phyloP scores from a whole-genome alignment of 1,140 invertebrate genomes.

The Drosophila leontia region DNA sequence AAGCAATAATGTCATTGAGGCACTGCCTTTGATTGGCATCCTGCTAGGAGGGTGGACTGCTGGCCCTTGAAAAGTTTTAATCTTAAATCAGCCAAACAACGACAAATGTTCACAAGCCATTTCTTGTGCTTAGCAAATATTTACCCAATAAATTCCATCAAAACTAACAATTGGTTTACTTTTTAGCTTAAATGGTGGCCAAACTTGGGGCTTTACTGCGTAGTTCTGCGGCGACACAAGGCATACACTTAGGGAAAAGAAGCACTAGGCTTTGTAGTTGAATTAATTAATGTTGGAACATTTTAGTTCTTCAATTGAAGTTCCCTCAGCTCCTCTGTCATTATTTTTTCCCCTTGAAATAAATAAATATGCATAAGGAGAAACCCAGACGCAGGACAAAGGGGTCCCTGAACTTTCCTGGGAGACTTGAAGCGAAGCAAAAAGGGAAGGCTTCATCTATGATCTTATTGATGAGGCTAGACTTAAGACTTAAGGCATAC shows the following conservation, averaged over 20 bases:
- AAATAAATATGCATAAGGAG: conserved; percentile 36
- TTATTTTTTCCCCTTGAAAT: conserved; percentile 24
- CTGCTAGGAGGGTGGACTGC: not conserved
- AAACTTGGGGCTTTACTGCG: conserved; percentile 33
- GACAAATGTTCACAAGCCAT: conserved; percentile 69
- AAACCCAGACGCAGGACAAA: not conserved
- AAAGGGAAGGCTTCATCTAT: not conserved
- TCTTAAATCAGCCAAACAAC: conserved; percentile 70
- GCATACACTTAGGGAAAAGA: not conserved
- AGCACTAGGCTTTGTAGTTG: not conserved
- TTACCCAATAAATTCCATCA: conserved; percentile 81
- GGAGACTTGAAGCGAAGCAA: not conserved
- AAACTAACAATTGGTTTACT: conserved; percentile 81
- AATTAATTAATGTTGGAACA: not conserved
- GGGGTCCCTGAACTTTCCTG: not conserved
- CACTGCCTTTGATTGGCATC: conserved; percentile 27
- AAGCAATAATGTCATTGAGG: conserved; percentile 56
- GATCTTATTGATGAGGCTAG: not conserved
- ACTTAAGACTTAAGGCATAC: not conserved
- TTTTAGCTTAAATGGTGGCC: conserved; percentile 65
- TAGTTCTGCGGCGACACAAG: conserved; percentile 33
- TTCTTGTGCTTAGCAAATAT: conserved; percentile 73
- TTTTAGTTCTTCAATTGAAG: not conserved
- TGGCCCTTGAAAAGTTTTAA: conserved; percentile 60
- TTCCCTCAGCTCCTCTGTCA: not conserved